These are phyloP conservation scores for Allophyes oxyacanthae DNA, from an alignment of 2,888 invertebrate species.

Conservation along the genomic window DNA sequence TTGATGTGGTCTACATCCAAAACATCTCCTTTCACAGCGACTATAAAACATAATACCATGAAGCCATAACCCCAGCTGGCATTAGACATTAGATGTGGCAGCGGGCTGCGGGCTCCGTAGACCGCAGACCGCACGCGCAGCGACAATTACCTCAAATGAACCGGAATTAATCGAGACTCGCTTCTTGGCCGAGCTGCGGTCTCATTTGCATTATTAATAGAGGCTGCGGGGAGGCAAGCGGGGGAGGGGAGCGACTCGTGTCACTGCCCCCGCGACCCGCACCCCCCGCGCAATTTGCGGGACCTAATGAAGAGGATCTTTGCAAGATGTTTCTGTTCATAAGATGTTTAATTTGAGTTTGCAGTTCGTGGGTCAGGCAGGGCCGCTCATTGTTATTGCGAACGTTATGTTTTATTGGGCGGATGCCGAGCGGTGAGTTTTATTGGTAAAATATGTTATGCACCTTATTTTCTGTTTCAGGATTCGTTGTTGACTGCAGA, in stretches of 20 bases:
- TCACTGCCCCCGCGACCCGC: constrained; percentile 77
- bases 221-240: constrained; percentile 74
- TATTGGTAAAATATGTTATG: constrained; percentile 26
- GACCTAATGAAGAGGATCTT: constrained; percentile 88
- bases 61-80: constrained; percentile 52
- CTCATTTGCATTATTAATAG: constrained; percentile 90
- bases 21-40: constrained; percentile 11
- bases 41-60: constrained; percentile 47
- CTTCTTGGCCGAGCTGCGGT: constrained; percentile 88
- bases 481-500: constrained; percentile 1
- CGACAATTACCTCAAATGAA: constrained; percentile 90
- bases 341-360: constrained; percentile 89
- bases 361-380: constrained; percentile 83
- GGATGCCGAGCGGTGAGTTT: constrained; percentile 40
- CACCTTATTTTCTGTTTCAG: constrained; percentile 33
- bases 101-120: constrained; percentile 56
- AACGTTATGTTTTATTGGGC: constrained; percentile 72
- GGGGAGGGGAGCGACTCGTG: constrained; percentile 68
- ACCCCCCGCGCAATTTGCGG: constrained; percentile 79
- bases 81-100: constrained; percentile 58
- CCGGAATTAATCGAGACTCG: constrained; percentile 88
- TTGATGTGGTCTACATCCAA: constrained; percentile 2
- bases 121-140: constrained; percentile 82
- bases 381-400: constrained; percentile 83
- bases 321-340: constrained; percentile 88